Evolutionary conservation across 2,113 vertebrate genomes (phyloP), one percentile per base, ranked within the genome.

Genomic region (Psilopsiagon aurifrons): DNA sequence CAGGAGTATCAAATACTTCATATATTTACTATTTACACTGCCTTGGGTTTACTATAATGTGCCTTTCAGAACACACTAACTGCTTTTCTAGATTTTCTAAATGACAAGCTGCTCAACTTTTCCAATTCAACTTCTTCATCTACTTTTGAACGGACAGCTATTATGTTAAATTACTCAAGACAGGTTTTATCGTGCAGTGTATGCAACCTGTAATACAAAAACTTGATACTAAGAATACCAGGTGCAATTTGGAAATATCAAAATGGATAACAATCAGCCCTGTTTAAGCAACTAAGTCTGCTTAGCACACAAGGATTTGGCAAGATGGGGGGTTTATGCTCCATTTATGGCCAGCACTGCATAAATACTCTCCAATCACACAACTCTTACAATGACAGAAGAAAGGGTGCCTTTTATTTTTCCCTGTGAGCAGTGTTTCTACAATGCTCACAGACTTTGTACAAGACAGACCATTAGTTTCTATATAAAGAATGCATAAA

Each of bases 401-500:
- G 95, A 94, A 97, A 98, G 77, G 78, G 85, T 49, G 91, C 90
- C 79, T 96, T 97, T 97, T 85, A 95, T 97, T 97, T 96, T 97
- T 95, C 95, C 97, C 95, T 74, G 46, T 84, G 92, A 93, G 88
- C 90, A 80, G 70, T 76, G 83, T 97, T 97, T 97, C 93, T 97
- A 95, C 90, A 94, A 92, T 68, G 96, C 97, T 94, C 97, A 86
- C 4, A 96, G 90, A 95, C 93, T 91, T 88, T 86, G 81, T 83
- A 97, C 83, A 96, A 97, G 96, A 97, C 94, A 98, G 91, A 94
- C 93, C 97, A 96, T 96, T 97, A 95, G 93, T 96, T 98, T 98
- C 97, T 97, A 98, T 96, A 98, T 98, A 98, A 97, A 98, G 95
- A 97, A 87, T 95, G 93, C 92, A 94, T 98, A 97, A 98, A 98